Percentiles rank a stretch among this genome's conserved stretches.
These are phyloP conservation scores for Saccostrea echinata DNA, from an alignment of 1,140 invertebrate species.

Conservation along the genomic window DNA sequence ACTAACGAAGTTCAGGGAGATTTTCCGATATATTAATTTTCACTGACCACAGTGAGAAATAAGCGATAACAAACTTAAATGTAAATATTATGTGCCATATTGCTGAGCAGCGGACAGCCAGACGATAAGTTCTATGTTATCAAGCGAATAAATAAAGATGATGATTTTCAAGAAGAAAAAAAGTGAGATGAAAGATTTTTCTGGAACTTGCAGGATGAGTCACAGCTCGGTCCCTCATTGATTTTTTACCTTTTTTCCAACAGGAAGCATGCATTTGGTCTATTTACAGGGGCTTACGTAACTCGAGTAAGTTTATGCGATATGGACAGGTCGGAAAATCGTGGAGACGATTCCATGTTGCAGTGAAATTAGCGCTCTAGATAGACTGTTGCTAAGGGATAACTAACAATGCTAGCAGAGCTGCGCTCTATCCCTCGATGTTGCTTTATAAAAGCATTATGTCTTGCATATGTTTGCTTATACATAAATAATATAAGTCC, in stretches of 20 bases:
- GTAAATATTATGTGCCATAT: background rate
- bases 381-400: slow-evolving; percentile 3
- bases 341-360: background rate
- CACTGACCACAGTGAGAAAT: background rate
- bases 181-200: slow-evolving; percentile 26
- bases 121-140: background rate
- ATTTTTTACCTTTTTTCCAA: slow-evolving; percentile 24
- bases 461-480: background rate
- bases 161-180: slow-evolving; percentile 18
- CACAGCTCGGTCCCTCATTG: background rate
- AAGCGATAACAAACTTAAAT: background rate
- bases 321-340: slow-evolving; percentile 18
- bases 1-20: background rate
- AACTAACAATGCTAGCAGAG: background rate
- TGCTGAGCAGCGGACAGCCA: background rate
- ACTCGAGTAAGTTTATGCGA: background rate
- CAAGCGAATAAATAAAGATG: slow-evolving; percentile 6
- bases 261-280: slow-evolving; percentile 25
- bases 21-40: background rate
- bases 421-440: background rate
- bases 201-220: background rate
- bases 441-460: background rate
- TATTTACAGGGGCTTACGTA: slow-evolving; percentile 29
- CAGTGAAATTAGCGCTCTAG: background rate
- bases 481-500: background rate